Evolutionary conservation across 2,888 invertebrate species (phyloP).

Genomic region (Onchidella celtica): DNA sequence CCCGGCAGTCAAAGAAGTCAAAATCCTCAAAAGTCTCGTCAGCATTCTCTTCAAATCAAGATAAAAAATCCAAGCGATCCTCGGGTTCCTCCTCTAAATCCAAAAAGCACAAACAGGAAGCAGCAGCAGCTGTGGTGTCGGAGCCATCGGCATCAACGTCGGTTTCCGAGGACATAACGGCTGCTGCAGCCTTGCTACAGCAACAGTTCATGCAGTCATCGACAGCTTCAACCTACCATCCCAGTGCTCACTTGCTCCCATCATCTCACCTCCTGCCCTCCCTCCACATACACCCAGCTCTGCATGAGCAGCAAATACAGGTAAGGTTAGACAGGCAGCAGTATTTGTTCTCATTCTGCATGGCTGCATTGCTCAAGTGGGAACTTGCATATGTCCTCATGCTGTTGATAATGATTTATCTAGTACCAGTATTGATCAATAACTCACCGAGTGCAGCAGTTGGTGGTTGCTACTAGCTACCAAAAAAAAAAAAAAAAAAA

Average conservation of each 20-base stretch:
- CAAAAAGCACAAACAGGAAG: conserved; percentile 23
- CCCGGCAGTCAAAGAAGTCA: conserved; percentile 23
- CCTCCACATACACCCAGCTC: conserved; percentile 46
- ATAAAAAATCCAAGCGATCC: conserved; percentile 27
- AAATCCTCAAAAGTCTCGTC: conserved; percentile 8
- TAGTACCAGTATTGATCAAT: not conserved
- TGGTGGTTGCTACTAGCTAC: too few species aligned
- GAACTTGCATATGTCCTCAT: not conserved
- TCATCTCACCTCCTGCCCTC: conserved; percentile 46
- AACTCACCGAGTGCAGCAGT: too few species aligned
- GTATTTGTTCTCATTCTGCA: too few species aligned
- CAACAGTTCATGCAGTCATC: conserved; percentile 51
- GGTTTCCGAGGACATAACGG: conserved; percentile 46
- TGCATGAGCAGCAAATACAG: conserved; percentile 49
- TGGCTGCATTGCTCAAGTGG: not conserved
- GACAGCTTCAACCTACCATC: conserved; percentile 38
- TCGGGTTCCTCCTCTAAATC: conserved; percentile 8
- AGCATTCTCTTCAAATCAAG: conserved; percentile 15
- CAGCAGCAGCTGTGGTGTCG: conserved; percentile 16
- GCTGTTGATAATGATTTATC: too few species aligned
- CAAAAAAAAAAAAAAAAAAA: too few species aligned
- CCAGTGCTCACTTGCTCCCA: conserved; percentile 47
- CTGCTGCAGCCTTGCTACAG: conserved; percentile 47
- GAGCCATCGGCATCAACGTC: conserved; percentile 22
- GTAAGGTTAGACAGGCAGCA: too few species aligned